A percentile compares a stretch with the other conserved stretches of the same genome.
Evolutionary conservation across 2,888 invertebrate species (phyloP).

Genomic region (Stenotaenia linearis): DNA sequence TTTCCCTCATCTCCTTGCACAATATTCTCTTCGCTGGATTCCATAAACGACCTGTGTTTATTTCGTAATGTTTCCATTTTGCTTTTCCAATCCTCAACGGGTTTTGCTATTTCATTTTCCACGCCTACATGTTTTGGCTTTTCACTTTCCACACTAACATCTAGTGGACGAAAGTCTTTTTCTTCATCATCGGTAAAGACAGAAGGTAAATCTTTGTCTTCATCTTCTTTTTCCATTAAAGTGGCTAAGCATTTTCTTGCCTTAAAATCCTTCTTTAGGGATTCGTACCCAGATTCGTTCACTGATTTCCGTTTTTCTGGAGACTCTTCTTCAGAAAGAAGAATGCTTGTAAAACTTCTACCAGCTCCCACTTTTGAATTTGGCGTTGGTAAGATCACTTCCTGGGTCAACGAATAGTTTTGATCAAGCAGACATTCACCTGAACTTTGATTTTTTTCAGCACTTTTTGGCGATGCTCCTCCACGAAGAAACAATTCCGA

Average conservation of each 20-base stretch:
- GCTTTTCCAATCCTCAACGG: no score
- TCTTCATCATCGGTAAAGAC: no score
- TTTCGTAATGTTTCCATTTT: no score
- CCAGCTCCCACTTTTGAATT: neutral
- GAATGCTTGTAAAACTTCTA: neutral
- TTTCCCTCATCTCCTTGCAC: no score
- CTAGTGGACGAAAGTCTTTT: no score
- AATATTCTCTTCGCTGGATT: no score
- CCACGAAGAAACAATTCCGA: neutral
- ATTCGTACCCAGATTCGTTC: neutral
- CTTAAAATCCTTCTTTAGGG: neutral
- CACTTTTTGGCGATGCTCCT: neutral
- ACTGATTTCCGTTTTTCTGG: neutral
- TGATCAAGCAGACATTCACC: neutral
- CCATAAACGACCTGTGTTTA: no score
- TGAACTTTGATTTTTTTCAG: neutral
- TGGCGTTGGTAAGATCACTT: neutral
- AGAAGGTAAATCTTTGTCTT: neutral
- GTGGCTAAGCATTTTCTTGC: neutral
- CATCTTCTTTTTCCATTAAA: neutral
- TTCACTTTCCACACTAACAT: no score
- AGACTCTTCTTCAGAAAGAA: neutral
- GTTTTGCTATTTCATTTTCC: no score
- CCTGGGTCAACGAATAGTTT: neutral
- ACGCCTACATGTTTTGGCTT: no score